Conservation (phyloP, 53 echinoderm and acorn worm genomes). For the Hippasteria phrygiana region DNA sequence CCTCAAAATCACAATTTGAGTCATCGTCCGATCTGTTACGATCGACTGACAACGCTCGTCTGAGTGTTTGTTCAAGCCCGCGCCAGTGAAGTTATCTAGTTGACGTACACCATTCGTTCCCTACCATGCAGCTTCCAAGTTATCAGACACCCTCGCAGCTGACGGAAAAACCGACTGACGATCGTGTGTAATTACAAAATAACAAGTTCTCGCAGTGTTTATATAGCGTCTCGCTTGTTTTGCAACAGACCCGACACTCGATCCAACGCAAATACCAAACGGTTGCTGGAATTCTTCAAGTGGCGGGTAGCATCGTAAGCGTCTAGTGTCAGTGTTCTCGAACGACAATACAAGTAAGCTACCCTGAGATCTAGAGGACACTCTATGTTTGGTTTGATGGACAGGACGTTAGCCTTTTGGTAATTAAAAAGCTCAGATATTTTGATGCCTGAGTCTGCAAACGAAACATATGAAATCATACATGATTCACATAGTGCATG, state of each 20-base stretch:
- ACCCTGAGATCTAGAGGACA: background rate
- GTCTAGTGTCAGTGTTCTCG: background rate
- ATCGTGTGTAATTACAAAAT: background rate
- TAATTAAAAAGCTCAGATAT: background rate
- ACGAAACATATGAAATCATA: no score
- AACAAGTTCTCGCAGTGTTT: background rate
- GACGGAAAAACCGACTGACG: background rate
- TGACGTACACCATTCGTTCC: background rate
- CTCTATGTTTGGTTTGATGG: background rate
- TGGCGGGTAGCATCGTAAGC: background rate
- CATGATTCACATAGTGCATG: no score
- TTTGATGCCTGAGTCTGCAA: no score
- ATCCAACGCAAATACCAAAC: background rate
- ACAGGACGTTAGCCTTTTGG: background rate
- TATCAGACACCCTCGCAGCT: background rate
- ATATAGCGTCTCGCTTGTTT: background rate
- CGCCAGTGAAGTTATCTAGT: background rate
- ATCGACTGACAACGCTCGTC: no score
- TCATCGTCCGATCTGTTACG: no score
- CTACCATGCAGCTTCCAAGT: background rate
- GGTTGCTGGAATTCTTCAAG: background rate
- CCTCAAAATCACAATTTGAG: no score
- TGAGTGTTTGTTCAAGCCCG: no score
- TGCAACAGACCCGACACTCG: background rate
- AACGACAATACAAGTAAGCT: background rate